phyloP scores from a whole-genome alignment of 2,113 vertebrate species.

The Gopherus evgoodei region DNA sequence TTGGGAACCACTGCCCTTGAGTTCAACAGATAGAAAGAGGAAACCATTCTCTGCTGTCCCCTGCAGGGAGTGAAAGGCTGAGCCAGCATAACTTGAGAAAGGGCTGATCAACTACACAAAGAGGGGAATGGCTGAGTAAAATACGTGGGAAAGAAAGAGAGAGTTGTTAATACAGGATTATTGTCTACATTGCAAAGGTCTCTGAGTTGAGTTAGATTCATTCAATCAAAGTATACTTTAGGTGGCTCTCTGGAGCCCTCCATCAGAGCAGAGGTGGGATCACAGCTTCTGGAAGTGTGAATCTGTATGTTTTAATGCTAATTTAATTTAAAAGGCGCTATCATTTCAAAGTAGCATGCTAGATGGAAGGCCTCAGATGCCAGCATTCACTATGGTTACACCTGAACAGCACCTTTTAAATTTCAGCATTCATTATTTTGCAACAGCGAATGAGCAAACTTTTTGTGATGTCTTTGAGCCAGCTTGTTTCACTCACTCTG shows the following conservation, averaged over 20 bases:
- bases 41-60: neutral
- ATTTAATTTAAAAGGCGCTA: neutral
- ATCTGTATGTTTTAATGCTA: too few species aligned
- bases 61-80: neutral
- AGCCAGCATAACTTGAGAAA: accelerated
- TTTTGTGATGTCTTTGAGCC: neutral
- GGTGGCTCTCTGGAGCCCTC: accelerated
- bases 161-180: neutral
- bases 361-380: neutral
- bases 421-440: neutral
- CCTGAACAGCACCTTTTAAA: neutral
- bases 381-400: accelerated
- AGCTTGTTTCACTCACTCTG: neutral
- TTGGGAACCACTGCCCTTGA: neutral
- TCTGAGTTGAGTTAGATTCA: neutral
- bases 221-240: neutral
- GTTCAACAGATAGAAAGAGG: neutral
- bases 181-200: neutral
- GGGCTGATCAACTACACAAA: accelerated
- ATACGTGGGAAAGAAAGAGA: neutral
- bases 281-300: neutral
- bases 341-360: accelerated
- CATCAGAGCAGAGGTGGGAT: neutral
- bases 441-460: neutral
- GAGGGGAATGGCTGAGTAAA: neutral